Percentiles rank a stretch among this genome's conserved stretches.
phyloP scores from a whole-genome alignment of 2,888 invertebrate genomes.

The Nephrotoma guestfalica region DNA sequence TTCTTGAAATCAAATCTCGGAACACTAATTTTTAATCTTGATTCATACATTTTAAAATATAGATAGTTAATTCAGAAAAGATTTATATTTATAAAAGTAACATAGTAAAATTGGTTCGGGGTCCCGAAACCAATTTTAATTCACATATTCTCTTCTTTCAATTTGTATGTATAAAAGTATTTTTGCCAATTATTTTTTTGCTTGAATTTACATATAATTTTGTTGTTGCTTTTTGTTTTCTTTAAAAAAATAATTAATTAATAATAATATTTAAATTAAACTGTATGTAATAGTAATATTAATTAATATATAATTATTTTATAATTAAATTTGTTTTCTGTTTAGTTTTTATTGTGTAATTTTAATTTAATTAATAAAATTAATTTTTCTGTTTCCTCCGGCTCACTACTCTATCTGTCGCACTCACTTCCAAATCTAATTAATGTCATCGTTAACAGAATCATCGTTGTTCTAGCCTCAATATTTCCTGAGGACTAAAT shows the following conservation, averaged over 20 bases:
- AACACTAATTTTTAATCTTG: background rate
- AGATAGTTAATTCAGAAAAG: background rate
- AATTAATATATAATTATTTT: background rate
- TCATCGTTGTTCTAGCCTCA: slow-evolving; percentile 90
- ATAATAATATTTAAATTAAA: background rate
- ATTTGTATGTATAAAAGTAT: background rate
- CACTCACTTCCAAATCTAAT: background rate
- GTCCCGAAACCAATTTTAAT: background rate
- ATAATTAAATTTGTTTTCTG: background rate
- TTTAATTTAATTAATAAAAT: background rate
- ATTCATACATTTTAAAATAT: background rate
- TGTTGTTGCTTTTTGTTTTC: background rate
- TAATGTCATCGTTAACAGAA: slow-evolving; percentile 13
- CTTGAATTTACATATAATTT: background rate
- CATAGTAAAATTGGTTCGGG: background rate
- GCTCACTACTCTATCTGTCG: background rate
- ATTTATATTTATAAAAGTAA: background rate
- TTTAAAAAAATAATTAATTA: background rate
- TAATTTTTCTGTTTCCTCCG: background rate
- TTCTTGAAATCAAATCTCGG: background rate
- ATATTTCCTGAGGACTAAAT: slow-evolving; percentile 85
- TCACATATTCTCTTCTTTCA: background rate
- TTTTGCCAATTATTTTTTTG: background rate
- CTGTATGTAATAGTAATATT: background rate
- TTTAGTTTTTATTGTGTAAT: background rate